Conservation (phyloP, 1,140 invertebrate species). For the Drosophila albomicans region DNA sequence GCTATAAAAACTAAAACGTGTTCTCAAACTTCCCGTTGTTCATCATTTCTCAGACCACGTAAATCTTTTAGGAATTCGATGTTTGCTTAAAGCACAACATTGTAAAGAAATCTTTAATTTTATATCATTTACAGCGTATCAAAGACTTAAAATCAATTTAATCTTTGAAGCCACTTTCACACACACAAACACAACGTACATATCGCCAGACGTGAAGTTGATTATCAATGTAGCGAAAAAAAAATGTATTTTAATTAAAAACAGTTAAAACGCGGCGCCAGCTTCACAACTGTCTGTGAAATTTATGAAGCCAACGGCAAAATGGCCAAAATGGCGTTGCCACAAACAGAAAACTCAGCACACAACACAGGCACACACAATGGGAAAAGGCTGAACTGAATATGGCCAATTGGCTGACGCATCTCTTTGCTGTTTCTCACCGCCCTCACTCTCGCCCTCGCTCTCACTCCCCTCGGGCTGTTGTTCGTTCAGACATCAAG, state of each 20-base stretch:
- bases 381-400: constrained; percentile 37
- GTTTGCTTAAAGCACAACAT: no score
- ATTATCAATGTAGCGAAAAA: constrained; percentile 58
- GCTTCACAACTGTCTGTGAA: constrained; percentile 52
- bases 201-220: constrained; percentile 32
- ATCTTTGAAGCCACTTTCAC: constrained; percentile 31
- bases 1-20: not conserved
- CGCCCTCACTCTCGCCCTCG: not conserved
- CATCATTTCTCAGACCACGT: not conserved
- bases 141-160: constrained; percentile 68
- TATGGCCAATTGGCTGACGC: constrained; percentile 35
- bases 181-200: constrained; percentile 2
- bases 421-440: not conserved
- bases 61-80: no score
- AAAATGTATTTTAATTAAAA: constrained; percentile 74
- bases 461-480: not conserved
- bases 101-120: no score
- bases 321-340: constrained; percentile 42
- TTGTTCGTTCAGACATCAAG: constrained; percentile 50
- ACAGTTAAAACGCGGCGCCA: constrained; percentile 70
- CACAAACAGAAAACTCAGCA: constrained; percentile 39
- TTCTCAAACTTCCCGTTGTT: not conserved
- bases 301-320: constrained; percentile 60
- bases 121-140: not conserved
- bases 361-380: constrained; percentile 21